phyloP scores from a whole-genome alignment of 2,113 vertebrate genomes.

The Amia ocellicauda region DNA sequence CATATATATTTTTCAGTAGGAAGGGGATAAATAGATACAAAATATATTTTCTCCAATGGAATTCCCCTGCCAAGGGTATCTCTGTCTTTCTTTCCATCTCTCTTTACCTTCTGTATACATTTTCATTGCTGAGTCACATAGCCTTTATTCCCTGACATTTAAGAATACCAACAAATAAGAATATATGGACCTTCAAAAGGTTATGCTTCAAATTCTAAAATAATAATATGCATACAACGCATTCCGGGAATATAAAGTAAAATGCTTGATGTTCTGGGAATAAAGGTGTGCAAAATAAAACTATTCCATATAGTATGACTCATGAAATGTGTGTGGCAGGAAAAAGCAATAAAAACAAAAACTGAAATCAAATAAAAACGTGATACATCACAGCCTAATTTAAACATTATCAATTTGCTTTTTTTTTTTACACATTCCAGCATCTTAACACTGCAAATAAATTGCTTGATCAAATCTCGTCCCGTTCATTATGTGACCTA shows the following conservation, averaged over 20 bases:
- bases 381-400: slow-evolving; percentile 12
- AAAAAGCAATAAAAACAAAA: neutral
- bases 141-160: slow-evolving; percentile 43
- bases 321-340: neutral
- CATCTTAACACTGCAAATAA: slow-evolving; percentile 14
- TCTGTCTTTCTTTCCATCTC: neutral
- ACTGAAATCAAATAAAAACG: slow-evolving; percentile 1
- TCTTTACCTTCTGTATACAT: neutral
- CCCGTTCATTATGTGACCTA: slow-evolving; percentile 14
- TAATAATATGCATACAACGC: slow-evolving; percentile 9
- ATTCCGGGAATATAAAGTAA: slow-evolving; percentile 1
- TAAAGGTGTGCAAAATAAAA: neutral
- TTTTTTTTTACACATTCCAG: slow-evolving; percentile 5
- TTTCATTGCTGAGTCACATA: slow-evolving; percentile 18
- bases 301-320: neutral
- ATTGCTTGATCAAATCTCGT: slow-evolving; percentile 20
- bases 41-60: neutral
- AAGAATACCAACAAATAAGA: slow-evolving; percentile 31
- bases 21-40: no score
- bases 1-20: no score
- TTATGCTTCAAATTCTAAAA: slow-evolving; percentile 19
- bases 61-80: neutral
- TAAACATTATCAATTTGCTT: slow-evolving; percentile 11
- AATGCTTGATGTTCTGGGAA: neutral
- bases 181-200: slow-evolving; percentile 32